Conservation (phyloP, 2,888 invertebrate genomes). For the Barypeithes pellucidus region DNA sequence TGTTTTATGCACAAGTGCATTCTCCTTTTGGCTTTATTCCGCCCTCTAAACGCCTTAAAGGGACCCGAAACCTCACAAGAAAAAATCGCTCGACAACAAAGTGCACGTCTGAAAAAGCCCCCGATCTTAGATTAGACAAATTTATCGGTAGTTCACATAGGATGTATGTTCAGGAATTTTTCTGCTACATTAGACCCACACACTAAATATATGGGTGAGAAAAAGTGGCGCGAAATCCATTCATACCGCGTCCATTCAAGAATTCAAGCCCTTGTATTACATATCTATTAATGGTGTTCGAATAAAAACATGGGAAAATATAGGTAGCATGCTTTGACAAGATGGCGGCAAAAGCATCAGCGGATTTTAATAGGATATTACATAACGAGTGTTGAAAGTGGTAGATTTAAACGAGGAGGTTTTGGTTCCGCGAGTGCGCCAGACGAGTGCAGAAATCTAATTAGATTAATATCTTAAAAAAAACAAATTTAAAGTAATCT, state of each 20-base stretch:
- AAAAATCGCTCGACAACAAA: conserved; percentile 47
- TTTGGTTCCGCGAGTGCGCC: too few relatives aligned
- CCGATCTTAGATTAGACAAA: conserved; percentile 54
- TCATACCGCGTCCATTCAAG: conserved; percentile 45
- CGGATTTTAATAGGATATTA: too few relatives aligned
- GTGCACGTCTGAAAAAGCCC: conserved; percentile 47
- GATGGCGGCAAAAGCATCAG: too few relatives aligned
- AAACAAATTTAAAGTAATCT: too few relatives aligned
- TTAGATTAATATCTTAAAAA: too few relatives aligned
- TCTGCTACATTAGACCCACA: conserved; percentile 49
- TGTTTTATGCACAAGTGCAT: conserved; percentile 56
- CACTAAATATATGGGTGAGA: conserved; percentile 46
- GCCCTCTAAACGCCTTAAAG: conserved; percentile 49
- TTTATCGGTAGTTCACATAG: conserved; percentile 53
- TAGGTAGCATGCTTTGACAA: too few relatives aligned
- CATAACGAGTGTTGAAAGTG: too few relatives aligned
- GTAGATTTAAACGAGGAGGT: too few relatives aligned
- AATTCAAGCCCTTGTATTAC: conserved; percentile 39
- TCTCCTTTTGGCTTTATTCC: conserved; percentile 51
- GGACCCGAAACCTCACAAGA: conserved; percentile 43
- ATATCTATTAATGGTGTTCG: conserved; percentile 40
- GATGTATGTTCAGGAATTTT: conserved; percentile 44
- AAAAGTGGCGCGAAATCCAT: conserved; percentile 51
- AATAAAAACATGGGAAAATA: conserved; percentile 34
- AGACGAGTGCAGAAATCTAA: too few relatives aligned